phyloP scores from a whole-genome alignment of 2,797 vertebrate species.

The Thamnophis elegans region DNA sequence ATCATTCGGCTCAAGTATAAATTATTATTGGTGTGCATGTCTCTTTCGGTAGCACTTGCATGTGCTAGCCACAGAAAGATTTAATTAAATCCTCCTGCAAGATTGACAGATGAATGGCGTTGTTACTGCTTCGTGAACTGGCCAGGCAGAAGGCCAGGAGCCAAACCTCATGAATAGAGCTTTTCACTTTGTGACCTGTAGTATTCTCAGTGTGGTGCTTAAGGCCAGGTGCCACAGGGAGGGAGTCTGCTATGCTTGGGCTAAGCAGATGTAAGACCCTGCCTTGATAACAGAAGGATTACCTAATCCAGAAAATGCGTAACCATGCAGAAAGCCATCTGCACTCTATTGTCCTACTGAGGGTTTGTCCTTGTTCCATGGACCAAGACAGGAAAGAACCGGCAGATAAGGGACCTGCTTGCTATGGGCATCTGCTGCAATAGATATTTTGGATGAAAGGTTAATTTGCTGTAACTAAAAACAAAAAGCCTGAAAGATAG shows the following conservation, averaged over 20 bases:
- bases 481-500: background rate
- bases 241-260: background rate
- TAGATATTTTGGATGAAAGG: background rate
- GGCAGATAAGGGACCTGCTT: background rate
- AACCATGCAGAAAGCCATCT: background rate
- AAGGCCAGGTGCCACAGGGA: background rate
- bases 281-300: background rate
- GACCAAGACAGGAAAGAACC: conserved; percentile 8
- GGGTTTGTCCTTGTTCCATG: conserved; percentile 9
- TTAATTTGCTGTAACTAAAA: background rate
- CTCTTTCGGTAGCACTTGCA: background rate
- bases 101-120: background rate
- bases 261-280: background rate
- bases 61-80: background rate
- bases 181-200: conserved; percentile 29
- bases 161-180: conserved; percentile 30
- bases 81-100: background rate
- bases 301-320: background rate
- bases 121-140: background rate
- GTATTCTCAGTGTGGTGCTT: background rate
- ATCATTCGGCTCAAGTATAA: background rate
- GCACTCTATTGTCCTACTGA: conserved; percentile 9
- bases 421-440: background rate
- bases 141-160: background rate
- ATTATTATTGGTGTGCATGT: background rate